Evolutionary conservation across 2,113 vertebrate genomes (phyloP).

Genomic region (Cyanoderma ruficeps): DNA sequence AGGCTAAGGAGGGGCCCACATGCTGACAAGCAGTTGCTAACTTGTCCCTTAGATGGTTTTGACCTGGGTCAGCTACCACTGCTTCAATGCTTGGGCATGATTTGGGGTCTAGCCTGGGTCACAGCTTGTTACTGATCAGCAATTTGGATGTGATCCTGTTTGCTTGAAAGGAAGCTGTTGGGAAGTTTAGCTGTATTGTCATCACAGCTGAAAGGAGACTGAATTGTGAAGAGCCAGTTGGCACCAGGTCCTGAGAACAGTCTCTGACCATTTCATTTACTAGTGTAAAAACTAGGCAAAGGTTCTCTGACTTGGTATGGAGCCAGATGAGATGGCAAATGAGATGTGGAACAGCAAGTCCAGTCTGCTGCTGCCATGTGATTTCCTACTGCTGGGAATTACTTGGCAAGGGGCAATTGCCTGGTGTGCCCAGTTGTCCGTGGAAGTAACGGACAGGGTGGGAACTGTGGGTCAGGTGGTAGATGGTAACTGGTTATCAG

Average conservation of each 20-base stretch:
- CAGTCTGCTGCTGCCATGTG: neutral
- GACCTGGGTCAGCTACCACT: neutral
- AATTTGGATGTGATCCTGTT: neutral
- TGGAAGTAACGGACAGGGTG: neutral
- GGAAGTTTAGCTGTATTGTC: neutral
- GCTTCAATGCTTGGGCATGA: neutral
- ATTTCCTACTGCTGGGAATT: neutral
- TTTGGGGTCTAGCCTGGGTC: neutral
- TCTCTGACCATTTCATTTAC: neutral
- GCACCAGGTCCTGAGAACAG: neutral
- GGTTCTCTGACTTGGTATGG: neutral
- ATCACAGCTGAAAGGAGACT: neutral
- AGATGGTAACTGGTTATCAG: neutral
- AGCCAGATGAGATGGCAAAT: neutral
- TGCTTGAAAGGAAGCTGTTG: neutral
- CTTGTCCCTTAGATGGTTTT: neutral
- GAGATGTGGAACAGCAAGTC: neutral
- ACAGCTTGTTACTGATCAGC: neutral
- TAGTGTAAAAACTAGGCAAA: neutral
- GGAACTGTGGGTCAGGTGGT: neutral
- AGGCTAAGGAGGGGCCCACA: neutral
- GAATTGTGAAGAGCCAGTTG: neutral
- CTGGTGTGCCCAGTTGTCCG: neutral
- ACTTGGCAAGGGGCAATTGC: neutral
- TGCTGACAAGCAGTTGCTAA: neutral